Evolutionary conservation across 2,888 invertebrate species (phyloP).

Genomic region (Crepidodera aurea): DNA sequence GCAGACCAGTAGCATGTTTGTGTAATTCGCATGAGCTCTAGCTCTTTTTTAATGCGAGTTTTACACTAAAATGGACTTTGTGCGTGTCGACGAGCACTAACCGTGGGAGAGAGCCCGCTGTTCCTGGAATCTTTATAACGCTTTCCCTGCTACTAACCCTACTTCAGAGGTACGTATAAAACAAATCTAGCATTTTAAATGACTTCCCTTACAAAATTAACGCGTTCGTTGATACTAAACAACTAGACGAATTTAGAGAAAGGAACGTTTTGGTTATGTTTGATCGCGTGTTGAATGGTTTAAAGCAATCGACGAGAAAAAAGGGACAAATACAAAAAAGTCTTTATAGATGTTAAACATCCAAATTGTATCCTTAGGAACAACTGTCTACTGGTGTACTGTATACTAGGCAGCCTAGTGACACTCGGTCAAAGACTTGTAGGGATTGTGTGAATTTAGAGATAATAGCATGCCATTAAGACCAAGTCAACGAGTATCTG

Average conservation of each 20-base stretch:
- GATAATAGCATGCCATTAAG: too few relatives aligned
- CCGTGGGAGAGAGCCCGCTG: constrained; percentile 49
- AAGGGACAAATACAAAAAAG: too few relatives aligned
- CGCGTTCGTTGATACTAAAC: not conserved
- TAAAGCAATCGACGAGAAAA: too few relatives aligned
- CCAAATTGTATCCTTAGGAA: too few relatives aligned
- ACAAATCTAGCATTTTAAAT: constrained; percentile 8
- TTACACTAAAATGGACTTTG: constrained; percentile 53
- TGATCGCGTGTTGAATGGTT: too few relatives aligned
- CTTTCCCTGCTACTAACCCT: not conserved
- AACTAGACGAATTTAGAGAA: not conserved
- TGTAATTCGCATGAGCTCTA: constrained; percentile 49
- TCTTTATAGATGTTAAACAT: too few relatives aligned
- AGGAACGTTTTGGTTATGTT: not conserved
- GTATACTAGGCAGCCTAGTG: too few relatives aligned
- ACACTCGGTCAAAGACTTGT: too few relatives aligned
- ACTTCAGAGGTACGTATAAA: not conserved
- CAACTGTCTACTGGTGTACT: too few relatives aligned
- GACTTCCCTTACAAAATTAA: constrained; percentile 2
- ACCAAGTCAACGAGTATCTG: too few relatives aligned
- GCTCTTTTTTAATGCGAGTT: constrained; percentile 51
- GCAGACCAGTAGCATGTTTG: constrained; percentile 48
- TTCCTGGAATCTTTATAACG: constrained; percentile 19
- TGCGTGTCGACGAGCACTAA: constrained; percentile 53
- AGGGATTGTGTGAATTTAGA: too few relatives aligned